Conservation (phyloP, 2,888 invertebrate genomes). For the Drosophila barbarae region DNA sequence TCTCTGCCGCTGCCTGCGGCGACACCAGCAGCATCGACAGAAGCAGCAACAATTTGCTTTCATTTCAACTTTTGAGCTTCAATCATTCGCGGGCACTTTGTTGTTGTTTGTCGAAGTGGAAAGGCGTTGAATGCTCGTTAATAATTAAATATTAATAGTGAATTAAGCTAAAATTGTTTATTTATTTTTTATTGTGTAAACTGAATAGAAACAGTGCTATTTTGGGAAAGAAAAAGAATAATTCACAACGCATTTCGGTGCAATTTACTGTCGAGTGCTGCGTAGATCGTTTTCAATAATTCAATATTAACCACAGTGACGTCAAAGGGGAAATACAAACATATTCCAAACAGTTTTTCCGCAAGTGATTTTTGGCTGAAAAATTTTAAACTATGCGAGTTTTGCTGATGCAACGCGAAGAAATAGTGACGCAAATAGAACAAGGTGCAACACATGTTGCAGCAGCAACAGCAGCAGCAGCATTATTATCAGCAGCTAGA, state of each 20-base stretch:
- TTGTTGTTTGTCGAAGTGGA: conserved; percentile 59
- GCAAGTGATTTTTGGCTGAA: neutral
- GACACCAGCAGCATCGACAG: conserved; percentile 11
- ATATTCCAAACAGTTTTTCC: neutral
- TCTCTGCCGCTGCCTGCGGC: conserved; percentile 3
- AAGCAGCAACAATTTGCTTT: conserved; percentile 25
- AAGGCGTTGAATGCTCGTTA: conserved; percentile 31
- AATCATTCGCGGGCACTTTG: conserved; percentile 58
- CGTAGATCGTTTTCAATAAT: conserved; percentile 43
- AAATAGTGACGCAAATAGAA: conserved; percentile 18
- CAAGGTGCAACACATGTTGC: conserved; percentile 15
- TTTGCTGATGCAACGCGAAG: conserved; percentile 14
- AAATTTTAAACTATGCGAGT: conserved; percentile 44
- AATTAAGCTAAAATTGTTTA: neutral
- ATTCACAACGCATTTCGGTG: conserved; percentile 7
- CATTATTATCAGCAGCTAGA: neutral
- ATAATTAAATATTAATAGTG: conserved; percentile 11
- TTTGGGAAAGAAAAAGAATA: neutral
- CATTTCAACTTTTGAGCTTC: conserved; percentile 63
- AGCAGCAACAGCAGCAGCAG: conserved; percentile 7
- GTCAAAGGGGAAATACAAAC: conserved; percentile 40
- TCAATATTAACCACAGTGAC: conserved; percentile 41
- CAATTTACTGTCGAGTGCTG: conserved; percentile 45
- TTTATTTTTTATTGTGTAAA: neutral
- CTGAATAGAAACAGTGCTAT: neutral